Evolutionary conservation across 2,888 invertebrate genomes (phyloP), one percentile per base, ranked within the genome.

Genomic region (Melipona bicolor): DNA sequence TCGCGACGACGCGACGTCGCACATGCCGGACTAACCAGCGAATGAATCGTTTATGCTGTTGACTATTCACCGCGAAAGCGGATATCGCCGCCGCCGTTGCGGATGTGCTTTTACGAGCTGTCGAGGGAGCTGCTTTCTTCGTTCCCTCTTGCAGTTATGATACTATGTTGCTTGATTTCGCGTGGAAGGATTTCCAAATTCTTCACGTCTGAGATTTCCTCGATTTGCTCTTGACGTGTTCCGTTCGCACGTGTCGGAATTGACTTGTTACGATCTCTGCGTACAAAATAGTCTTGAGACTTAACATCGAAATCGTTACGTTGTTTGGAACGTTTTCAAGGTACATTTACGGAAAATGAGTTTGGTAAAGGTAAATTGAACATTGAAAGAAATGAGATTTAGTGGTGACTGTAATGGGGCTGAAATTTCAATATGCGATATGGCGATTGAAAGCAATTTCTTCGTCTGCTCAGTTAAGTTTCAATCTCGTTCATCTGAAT

Each of bases 31-130:
- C 21, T 73, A 71, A 54, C 62, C 36, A 64, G 64, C 61, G 77
- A 81, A 79, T 69, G 74, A 82, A 86, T 85, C 77, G 78, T 82
- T 88, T 76, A 72, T 69, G 52, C 62, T 21, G 56, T 27, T 64
- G 43, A 82, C 75, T 77, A 72, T 88, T 68, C 77, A 75, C 70
- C 81, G 59, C 72, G 65, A 83, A 71, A 61, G 27, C 73, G 75
- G 56, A 70, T 79, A 83, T 74, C 64, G 69, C 59, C 49, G 50
- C 65, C 74, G 43, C 67, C 72, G 56, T 70, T 65, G 56, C 77
- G 71, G 65, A 74, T 68, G 77, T 79, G 71, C 78, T 70, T 82
- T 85, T 61, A 64, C 68, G 69, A 85, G 68, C 65, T 43, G 77
- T 32, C 61, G 67, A 65, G 73, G 76, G 61, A 81, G 54, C 27